phyloP scores from a whole-genome alignment of 1,140 invertebrate genomes.

The Nephila pilipes region DNA sequence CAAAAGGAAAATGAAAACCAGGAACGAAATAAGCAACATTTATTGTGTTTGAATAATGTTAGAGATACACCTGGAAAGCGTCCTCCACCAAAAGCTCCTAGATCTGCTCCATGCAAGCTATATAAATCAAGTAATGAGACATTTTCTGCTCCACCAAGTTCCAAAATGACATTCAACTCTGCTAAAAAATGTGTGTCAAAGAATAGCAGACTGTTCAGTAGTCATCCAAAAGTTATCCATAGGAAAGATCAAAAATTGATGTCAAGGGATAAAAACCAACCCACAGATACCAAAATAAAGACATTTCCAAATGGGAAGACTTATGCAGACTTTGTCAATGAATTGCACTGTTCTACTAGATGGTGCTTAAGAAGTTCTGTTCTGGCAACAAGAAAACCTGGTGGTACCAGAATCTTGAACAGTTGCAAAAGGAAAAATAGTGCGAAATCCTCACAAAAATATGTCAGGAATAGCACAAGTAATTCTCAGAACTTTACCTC shows the following conservation, averaged over 20 bases:
- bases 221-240: not conserved
- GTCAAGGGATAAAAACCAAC: not conserved
- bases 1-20: slow-evolving; percentile 81
- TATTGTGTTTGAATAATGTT: not conserved
- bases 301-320: slow-evolving; percentile 20
- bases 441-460: not conserved
- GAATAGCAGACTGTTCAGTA: too few relatives aligned
- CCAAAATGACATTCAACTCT: not conserved
- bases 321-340: slow-evolving; percentile 24
- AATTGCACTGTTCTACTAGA: slow-evolving; percentile 43
- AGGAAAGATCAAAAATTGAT: not conserved
- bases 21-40: slow-evolving; percentile 26
- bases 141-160: not conserved
- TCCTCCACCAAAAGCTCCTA: not conserved
- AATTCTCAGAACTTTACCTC: not conserved
- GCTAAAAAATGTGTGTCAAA: not conserved
- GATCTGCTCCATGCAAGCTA: slow-evolving; percentile 49
- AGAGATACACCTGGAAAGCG: not conserved
- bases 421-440: slow-evolving; percentile 46
- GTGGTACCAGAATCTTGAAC: slow-evolving; percentile 23
- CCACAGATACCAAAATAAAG: not conserved
- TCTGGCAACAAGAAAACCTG: slow-evolving; percentile 16
- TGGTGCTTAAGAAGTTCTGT: slow-evolving; percentile 54
- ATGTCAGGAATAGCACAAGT: not conserved
- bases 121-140: slow-evolving; percentile 6